phyloP scores from a whole-genome alignment of 2,888 invertebrate genomes.

The Epinotia nisella region DNA sequence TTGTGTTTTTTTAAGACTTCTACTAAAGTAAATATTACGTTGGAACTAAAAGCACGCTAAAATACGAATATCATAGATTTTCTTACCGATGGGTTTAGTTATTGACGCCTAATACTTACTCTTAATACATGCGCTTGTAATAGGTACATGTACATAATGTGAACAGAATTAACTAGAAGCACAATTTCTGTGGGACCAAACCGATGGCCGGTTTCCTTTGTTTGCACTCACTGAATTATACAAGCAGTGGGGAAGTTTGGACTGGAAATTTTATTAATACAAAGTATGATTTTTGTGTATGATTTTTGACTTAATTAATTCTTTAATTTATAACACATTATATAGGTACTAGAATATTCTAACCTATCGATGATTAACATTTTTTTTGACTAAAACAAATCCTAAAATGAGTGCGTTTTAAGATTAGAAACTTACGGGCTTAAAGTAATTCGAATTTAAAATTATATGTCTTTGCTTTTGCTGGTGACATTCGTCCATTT shows the following conservation, averaged over 20 bases:
- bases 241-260: conserved; percentile 38
- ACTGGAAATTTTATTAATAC: conserved; percentile 14
- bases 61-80: not conserved
- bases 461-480: no score
- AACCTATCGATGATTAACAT: no score
- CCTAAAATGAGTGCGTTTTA: no score
- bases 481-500: no score
- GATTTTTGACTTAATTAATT: not conserved
- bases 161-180: conserved; percentile 46
- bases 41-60: not conserved
- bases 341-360: no score
- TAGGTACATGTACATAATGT: not conserved
- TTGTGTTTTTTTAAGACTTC: no score
- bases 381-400: no score
- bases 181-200: conserved; percentile 47
- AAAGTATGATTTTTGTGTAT: not conserved
- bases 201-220: conserved; percentile 47
- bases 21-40: no score
- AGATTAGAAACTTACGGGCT: no score
- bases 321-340: no score
- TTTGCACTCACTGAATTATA: conserved; percentile 49
- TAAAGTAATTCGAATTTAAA: no score
- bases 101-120: not conserved
- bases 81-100: not conserved
- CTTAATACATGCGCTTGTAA: not conserved